Evolutionary conservation across 2,797 vertebrate species (phyloP).

Genomic region (Sardinella longiceps): DNA sequence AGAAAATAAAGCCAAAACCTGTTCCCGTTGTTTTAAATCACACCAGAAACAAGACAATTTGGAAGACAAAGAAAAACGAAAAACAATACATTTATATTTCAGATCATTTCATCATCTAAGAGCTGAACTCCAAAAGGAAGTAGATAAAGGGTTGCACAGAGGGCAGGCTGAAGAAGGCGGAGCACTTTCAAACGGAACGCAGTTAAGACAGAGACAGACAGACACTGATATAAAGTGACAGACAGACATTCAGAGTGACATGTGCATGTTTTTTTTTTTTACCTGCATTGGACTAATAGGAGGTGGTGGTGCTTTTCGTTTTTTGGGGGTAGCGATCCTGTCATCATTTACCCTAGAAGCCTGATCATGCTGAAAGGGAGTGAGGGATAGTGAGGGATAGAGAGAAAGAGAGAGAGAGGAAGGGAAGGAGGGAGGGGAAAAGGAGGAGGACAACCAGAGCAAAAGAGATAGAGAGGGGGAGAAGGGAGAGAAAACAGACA

Average conservation of each 20-base stretch:
- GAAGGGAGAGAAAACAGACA: conserved; percentile 20
- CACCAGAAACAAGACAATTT: too few relatives aligned
- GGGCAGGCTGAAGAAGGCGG: neutral
- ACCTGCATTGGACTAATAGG: conserved; percentile 96
- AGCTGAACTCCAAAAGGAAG: neutral
- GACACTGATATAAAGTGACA: conserved; percentile 28
- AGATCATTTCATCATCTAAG: conserved; percentile 7
- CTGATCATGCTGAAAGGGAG: conserved; percentile 94
- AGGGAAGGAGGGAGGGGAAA: conserved; percentile 41
- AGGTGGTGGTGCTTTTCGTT: conserved; percentile 99
- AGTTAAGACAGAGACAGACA: conserved; percentile 1
- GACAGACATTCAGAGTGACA: conserved; percentile 26
- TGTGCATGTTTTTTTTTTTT: conserved; percentile 67
- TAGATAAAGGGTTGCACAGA: neutral
- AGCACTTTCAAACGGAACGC: neutral
- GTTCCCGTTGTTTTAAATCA: too few relatives aligned
- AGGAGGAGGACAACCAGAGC: conserved; percentile 35
- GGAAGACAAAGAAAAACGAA: neutral
- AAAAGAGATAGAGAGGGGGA: conserved; percentile 59
- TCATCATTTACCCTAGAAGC: conserved; percentile 95
- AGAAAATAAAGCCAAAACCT: neutral
- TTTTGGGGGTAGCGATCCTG: conserved; percentile 99
- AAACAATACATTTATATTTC: neutral
- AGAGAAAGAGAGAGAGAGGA: conserved; percentile 62
- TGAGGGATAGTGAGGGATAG: too few relatives aligned